Base-by-base conservation (phyloP, 1,140 invertebrate genomes). In the Drosophila burlai region DNA sequence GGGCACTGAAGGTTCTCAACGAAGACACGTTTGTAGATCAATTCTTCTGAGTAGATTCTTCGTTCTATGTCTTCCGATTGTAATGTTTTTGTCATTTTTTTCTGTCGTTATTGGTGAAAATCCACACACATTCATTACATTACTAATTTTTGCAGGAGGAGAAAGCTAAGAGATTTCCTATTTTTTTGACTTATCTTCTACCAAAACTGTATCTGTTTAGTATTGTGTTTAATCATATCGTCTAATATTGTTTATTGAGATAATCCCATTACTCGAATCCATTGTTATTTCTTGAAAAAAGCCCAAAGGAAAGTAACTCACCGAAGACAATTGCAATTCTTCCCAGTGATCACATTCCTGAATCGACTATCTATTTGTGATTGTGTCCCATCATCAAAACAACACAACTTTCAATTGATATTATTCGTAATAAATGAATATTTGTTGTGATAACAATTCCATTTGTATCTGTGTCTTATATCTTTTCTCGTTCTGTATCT, bases 21-120 rank as follows among this genome's bases (percentile, higher is more conserved):
- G 85, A 90, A 82, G 85, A 90, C 76, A 90, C 76, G 85, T 90
- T 90, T 73, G 85, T 90, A 90, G 71, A 60, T 67, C 74, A 81
- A 77, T 68, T 61, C 54, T 38, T 52, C 38, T 11, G 11, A 31
- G n/a, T 38, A 24, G 52, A 55, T 57, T 57, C 36, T 38, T 8
- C n/a, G 10, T 67, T 6, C 36, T 57, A 47, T 80, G 64, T 67
- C 18, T 10, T 52, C 63, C 7, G 29, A 65, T 26, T 62, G 5
- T 18, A 15, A 34, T 34, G 4, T 29, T 46, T 46, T 5, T 59
- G 13, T 29, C 15, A 40, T 57, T 26, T 24, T 18, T 55, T 24
- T 16, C 2, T 38, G 34, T 38, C 5, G 15, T 40, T 40, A 0
- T 61, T 38, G 18, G 13, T 24, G 52, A 36, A 55, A 55, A 21